Evolutionary conservation across 2,797 vertebrate species (phyloP).

Genomic region (Ispidina lecontei): DNA sequence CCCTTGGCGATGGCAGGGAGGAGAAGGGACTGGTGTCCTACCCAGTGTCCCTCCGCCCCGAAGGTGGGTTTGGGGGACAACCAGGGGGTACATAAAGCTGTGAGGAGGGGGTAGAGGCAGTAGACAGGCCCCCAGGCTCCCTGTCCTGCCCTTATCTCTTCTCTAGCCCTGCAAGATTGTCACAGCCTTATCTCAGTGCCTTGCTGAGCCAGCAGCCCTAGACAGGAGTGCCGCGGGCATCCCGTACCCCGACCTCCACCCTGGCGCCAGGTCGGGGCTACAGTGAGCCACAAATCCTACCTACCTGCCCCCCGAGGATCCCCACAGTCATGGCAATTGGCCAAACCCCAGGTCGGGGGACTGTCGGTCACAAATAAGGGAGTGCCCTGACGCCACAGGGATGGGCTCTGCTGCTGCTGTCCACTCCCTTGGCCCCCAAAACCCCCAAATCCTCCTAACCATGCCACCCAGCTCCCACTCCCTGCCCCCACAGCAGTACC

Average conservation of each 20-base stretch:
- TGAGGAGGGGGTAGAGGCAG: not conserved
- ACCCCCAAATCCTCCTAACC: not conserved
- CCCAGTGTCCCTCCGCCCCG: accelerated
- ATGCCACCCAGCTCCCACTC: not conserved
- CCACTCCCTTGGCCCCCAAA: too few species aligned
- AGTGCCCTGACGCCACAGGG: not conserved
- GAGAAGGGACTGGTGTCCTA: not conserved
- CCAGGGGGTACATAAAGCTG: not conserved
- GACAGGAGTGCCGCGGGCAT: accelerated
- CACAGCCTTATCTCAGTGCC: not conserved
- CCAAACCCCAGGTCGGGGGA: not conserved
- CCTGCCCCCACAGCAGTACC: not conserved
- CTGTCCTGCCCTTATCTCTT: not conserved
- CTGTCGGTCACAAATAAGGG: too few species aligned
- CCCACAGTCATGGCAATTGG: accelerated
- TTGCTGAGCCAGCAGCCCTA: constrained; percentile 19
- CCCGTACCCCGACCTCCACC: accelerated
- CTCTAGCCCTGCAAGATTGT: not conserved
- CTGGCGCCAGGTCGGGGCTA: not conserved
- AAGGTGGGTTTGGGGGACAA: not conserved
- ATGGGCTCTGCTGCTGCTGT: not conserved
- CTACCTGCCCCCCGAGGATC: not conserved
- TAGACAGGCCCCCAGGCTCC: not conserved
- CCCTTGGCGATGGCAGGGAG: not conserved
- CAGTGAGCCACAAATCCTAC: not conserved